phyloP scores from a whole-genome alignment of 2,888 invertebrate species.

The Calephelis perditalis region DNA sequence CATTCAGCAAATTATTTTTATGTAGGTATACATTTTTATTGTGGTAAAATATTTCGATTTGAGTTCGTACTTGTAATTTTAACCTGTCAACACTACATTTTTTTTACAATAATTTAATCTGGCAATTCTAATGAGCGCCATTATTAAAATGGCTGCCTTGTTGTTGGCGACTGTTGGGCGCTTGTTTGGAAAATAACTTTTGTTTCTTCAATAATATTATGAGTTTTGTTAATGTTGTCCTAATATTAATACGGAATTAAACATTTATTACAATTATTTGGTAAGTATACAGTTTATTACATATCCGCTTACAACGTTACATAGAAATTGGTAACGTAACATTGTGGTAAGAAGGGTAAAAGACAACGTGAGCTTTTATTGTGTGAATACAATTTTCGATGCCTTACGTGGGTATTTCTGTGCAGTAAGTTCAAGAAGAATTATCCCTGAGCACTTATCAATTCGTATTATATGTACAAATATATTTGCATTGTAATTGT shows the following conservation, averaged over 20 bases:
- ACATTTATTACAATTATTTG: slow-evolving; percentile 42
- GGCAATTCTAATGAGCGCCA: slow-evolving; percentile 45
- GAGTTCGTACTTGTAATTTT: slow-evolving; percentile 1
- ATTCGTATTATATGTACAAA: neutral
- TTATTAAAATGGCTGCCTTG: slow-evolving; percentile 73
- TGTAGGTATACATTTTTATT: neutral
- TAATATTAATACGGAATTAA: slow-evolving; percentile 36
- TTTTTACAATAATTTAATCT: slow-evolving; percentile 19
- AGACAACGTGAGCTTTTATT: slow-evolving; percentile 52
- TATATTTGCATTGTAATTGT: slow-evolving; percentile 15
- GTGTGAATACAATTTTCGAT: slow-evolving; percentile 1
- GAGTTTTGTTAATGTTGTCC: slow-evolving; percentile 44
- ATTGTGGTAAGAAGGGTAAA: slow-evolving; percentile 13
- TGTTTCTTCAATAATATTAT: slow-evolving; percentile 59
- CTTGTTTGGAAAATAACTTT: slow-evolving; percentile 69
- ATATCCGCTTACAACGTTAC: neutral
- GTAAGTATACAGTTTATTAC: slow-evolving; percentile 36
- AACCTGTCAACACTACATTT: slow-evolving; percentile 24
- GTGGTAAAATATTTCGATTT: neutral
- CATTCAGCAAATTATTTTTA: neutral
- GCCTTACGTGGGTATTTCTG: neutral
- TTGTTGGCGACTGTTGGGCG: slow-evolving; percentile 73
- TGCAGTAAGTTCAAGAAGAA: neutral
- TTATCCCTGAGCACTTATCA: neutral
- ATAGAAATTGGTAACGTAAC: slow-evolving; percentile 28